Percentiles rank a stretch among this genome's conserved stretches.
phyloP scores from a whole-genome alignment of 2,888 invertebrate species.

The Trissolcus japonicus region DNA sequence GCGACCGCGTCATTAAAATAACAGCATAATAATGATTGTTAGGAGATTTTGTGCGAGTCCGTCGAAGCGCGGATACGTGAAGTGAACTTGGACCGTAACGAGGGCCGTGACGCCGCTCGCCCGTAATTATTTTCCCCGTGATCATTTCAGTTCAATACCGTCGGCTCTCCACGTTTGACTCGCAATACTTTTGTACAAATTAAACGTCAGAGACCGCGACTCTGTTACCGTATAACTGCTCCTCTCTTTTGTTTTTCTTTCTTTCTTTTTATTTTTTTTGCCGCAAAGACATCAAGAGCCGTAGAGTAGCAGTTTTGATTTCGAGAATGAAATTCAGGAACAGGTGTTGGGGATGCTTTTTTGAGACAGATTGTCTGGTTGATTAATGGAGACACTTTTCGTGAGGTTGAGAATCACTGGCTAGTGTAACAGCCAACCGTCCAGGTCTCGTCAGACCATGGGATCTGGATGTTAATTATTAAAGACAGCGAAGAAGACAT shows the following conservation, averaged over 20 bases:
- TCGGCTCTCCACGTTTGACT: slow-evolving; percentile 44
- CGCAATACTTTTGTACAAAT: slow-evolving; percentile 53
- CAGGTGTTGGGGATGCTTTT: neutral
- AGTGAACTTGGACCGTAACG: slow-evolving; percentile 62
- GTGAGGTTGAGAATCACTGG: slow-evolving; percentile 55
- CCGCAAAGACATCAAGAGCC: too few relatives aligned
- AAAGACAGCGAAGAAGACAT: slow-evolving; percentile 58
- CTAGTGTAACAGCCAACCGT: slow-evolving; percentile 47
- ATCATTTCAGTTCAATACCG: slow-evolving; percentile 51
- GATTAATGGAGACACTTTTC: neutral
- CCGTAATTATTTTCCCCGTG: slow-evolving; percentile 72
- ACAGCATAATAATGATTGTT: slow-evolving; percentile 71
- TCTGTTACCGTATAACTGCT: slow-evolving; percentile 33
- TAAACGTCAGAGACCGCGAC: slow-evolving; percentile 59
- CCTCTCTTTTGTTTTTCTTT: slow-evolving; percentile 1
- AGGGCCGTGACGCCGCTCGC: slow-evolving; percentile 60
- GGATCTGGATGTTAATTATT: slow-evolving; percentile 65
- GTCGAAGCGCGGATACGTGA: slow-evolving; percentile 71
- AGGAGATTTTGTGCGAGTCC: slow-evolving; percentile 71
- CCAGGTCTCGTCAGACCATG: slow-evolving; percentile 57
- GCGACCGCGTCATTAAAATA: slow-evolving; percentile 68
- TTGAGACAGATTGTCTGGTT: too few relatives aligned
- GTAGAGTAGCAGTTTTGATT: too few relatives aligned
- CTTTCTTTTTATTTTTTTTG: slow-evolving; percentile 15
- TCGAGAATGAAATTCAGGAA: neutral